Evolutionary conservation across 2,113 vertebrate genomes (phyloP), one percentile per base, ranked within the genome.

Genomic region (Seriola quinqueradiata): DNA sequence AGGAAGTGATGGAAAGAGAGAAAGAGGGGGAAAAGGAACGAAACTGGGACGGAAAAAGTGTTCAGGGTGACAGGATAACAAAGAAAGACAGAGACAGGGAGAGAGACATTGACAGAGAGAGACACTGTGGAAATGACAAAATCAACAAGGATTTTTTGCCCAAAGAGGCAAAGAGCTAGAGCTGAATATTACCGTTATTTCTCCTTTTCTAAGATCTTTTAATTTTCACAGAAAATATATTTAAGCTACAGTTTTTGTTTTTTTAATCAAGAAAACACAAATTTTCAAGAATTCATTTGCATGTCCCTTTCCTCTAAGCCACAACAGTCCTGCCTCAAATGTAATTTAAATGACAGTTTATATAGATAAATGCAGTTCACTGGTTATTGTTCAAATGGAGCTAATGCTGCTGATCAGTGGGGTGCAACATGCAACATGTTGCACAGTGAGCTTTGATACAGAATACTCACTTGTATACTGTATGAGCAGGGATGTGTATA

Each of bases 1-100:
- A 7, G 52, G 79, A 77, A 80, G 73, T 81, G 87, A 90, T 50
- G 60, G 82, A 77, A 70, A 75, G 66, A 81, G 66, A 78, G 66
- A 67, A 86, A 58, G 70, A 76, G 36, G 8, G n/a, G 6, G 58
- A 34, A 75, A 75, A 58, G 34, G 46, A 38, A 38, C 64, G 36
- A 66, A 70, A 82, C 17, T 52, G 55, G 36, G 69, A 46, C 1
- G 6, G 34, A 38, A 38, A 52, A 82, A 79, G 46, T 70, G 40
- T 69, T 77, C 61, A 34, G 21, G 60, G 68, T 78, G 77, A 81
- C 67, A 69, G 58, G 54, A 46, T n/a, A 80, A 78, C 46, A 87
- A 71, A 84, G 64, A 83, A 19, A 83, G 34, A 80, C 19, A 67
- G 44, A 64, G 67, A 65, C 16, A n/a, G 11, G 4, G 55, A 21